Conservation (phyloP, 2,888 invertebrate species). For the Chloromyia formosa region DNA sequence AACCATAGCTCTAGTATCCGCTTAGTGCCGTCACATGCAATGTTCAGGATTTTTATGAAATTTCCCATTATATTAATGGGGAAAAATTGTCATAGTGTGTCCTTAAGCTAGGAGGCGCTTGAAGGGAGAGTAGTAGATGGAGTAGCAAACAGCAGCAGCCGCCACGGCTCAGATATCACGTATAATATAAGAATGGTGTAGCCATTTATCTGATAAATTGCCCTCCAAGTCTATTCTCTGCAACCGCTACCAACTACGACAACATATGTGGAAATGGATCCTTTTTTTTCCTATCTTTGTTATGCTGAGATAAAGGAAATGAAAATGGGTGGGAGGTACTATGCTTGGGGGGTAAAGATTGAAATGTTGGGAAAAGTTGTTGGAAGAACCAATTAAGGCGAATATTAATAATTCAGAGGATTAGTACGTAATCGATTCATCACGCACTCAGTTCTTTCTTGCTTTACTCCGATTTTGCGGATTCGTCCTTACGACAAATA, state of each 20-base stretch:
- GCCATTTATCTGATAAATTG: constrained; percentile 20
- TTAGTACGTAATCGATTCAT: too few species aligned
- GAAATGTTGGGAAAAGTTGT: too few species aligned
- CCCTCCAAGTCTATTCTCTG: neutral
- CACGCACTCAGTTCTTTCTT: too few species aligned
- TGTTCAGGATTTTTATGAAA: constrained; percentile 10
- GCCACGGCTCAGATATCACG: neutral
- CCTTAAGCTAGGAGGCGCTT: neutral
- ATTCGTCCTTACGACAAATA: too few species aligned
- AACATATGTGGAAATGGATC: neutral
- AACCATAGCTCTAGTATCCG: neutral
- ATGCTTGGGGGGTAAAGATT: too few species aligned
- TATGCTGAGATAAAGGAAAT: too few species aligned
- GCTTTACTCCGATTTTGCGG: too few species aligned
- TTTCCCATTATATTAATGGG: constrained; percentile 15
- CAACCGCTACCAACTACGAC: neutral
- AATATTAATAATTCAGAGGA: too few species aligned
- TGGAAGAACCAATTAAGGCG: too few species aligned
- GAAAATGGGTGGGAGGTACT: too few species aligned
- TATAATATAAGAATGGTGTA: neutral
- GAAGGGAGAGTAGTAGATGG: too few species aligned
- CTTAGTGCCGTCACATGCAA: constrained; percentile 4
- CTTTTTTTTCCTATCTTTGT: too few species aligned
- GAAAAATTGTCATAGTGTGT: constrained; percentile 21
- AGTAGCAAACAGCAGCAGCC: neutral